Evolutionary conservation across 1,140 invertebrate species (phyloP), one percentile per base, ranked within the genome.

Genomic region (Drosophila baimaii): DNA sequence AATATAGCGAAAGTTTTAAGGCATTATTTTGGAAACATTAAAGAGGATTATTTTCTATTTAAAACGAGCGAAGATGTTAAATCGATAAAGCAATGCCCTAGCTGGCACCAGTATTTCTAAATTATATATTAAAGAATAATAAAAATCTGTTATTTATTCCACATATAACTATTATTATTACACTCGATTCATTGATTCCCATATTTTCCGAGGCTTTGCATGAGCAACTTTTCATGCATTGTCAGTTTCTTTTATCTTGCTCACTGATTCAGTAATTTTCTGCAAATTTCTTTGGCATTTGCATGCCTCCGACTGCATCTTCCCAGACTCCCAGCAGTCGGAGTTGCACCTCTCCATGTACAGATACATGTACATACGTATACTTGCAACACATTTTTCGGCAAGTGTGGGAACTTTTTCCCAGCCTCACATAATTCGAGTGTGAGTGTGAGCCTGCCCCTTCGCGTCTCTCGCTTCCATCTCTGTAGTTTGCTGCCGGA

Each of bases 371-470:
- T 5, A 0, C 23, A 64, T 44, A 49, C n/a, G n/a, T 56, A 52
- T 66, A 79, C 77, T 88, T 89, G 79, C 82, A 79, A 86, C 79
- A 86, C 76, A 66, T 82, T 79, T 82, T 79, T 71, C 39, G 83
- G 68, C 79, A 66, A 80, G 84, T 89, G 85, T 88, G 84, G 84
- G 85, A 88, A 88, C 72, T 49, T 79, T 75, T 63, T 39, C 44
- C 52, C 71, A 76, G 46, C 25, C 51, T 68, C 47, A 62, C 75
- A 77, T 62, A 43, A 78, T 63, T 64, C 58, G 31, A 46, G 23
- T 41, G 47, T 29, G 47, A 29, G 25, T 29, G n/a, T 15, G 12
- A n/a, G 59, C 61, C 68, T 77, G 64, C 39, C 59, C 57, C 63
- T 73, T 56, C 63, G 37, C 63, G 66, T 65, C 27, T 46, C 25